phyloP scores from a whole-genome alignment of 2,888 invertebrate species.

The Tetragonula carbonaria region DNA sequence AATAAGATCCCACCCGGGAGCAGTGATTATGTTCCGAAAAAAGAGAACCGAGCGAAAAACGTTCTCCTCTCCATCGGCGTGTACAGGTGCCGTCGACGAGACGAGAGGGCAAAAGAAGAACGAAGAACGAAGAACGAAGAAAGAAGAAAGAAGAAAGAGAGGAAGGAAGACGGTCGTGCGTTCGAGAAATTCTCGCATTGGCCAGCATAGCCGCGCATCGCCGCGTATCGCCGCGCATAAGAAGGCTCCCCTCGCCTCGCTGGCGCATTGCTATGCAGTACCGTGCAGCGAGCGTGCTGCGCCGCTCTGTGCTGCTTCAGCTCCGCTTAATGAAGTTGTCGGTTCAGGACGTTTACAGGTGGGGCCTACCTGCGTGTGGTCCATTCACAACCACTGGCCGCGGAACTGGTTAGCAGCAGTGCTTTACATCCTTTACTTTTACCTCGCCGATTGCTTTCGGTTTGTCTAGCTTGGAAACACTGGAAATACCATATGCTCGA shows the following conservation, averaged over 20 bases:
- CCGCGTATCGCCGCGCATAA: slow-evolving; percentile 27
- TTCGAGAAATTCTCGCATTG: slow-evolving; percentile 50
- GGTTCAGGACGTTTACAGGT: slow-evolving; percentile 83
- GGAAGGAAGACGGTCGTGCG: slow-evolving; percentile 28
- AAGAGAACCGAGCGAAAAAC: slow-evolving; percentile 74
- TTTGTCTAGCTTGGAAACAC: slow-evolving; percentile 1
- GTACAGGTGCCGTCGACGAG: slow-evolving; percentile 68
- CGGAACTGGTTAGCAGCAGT: slow-evolving; percentile 79
- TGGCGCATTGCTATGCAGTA: slow-evolving; percentile 33
- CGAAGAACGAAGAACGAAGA: slow-evolving; percentile 29
- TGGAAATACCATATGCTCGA: too few species aligned
- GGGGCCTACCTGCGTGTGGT: slow-evolving; percentile 82
- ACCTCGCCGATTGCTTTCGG: slow-evolving; percentile 27
- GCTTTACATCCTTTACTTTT: slow-evolving; percentile 77
- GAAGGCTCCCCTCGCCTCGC: slow-evolving; percentile 12
- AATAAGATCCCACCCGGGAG: slow-evolving; percentile 83
- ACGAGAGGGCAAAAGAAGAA: slow-evolving; percentile 53
- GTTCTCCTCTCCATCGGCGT: slow-evolving; percentile 54
- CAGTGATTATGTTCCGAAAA: slow-evolving; percentile 81
- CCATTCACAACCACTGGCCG: slow-evolving; percentile 79
- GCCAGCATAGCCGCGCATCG: slow-evolving; percentile 29
- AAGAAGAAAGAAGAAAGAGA: neutral
- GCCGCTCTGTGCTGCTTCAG: slow-evolving; percentile 68
- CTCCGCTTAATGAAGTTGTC: slow-evolving; percentile 83
- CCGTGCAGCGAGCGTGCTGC: slow-evolving; percentile 6